A percentile compares a stretch with the other conserved stretches of the same genome.
Conservation (phyloP, 1,140 invertebrate genomes). For the Camponotus vicinus region DNA sequence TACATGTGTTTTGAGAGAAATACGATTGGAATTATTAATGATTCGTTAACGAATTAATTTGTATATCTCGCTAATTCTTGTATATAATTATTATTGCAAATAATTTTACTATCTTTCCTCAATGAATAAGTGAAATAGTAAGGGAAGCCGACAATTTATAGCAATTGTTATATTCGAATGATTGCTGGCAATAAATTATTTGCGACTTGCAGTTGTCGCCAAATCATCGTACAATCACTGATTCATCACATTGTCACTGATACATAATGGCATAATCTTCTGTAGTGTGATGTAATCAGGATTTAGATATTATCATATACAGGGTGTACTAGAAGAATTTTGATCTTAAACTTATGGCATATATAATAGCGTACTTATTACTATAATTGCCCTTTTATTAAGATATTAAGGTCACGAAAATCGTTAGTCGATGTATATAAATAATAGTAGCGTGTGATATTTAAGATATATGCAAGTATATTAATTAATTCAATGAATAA, state of each 20-base stretch:
- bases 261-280: constrained; percentile 22
- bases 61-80: not conserved
- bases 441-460: too few species aligned
- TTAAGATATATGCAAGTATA: too few species aligned
- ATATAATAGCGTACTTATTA: not conserved
- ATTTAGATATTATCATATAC: not conserved
- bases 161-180: not conserved
- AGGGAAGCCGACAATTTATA: not conserved
- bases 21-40: not conserved
- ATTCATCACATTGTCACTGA: constrained; percentile 29
- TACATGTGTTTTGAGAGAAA: constrained; percentile 1
- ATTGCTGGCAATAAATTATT: constrained; percentile 27
- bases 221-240: constrained; percentile 25
- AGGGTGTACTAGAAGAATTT: not conserved
- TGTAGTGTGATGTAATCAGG: not conserved
- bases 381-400: not conserved
- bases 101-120: not conserved
- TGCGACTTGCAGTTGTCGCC: not conserved
- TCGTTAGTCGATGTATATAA: too few species aligned
- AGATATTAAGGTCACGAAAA: not conserved
- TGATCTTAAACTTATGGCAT: not conserved
- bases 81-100: not conserved
- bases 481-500: too few species aligned
- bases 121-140: constrained; percentile 3
- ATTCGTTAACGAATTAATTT: constrained; percentile 16